Percentiles rank a stretch among this genome's conserved stretches.
Evolutionary conservation across 2,888 invertebrate genomes (phyloP).

Genomic region (Diloba caeruleocephala): DNA sequence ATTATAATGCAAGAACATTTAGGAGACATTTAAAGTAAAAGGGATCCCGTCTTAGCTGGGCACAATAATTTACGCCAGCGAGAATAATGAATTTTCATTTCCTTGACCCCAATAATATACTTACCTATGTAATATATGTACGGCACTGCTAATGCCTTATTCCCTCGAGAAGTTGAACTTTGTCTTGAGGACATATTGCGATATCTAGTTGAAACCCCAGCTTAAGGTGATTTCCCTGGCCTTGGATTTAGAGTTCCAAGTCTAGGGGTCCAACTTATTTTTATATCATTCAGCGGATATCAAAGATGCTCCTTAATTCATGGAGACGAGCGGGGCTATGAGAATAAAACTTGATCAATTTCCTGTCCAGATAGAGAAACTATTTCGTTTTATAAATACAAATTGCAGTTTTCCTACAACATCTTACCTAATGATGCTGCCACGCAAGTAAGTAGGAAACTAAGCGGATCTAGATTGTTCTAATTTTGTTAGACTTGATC

Average conservation of each 20-base stretch:
- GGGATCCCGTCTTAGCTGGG: conserved; percentile 10
- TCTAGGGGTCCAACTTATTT: too few species aligned
- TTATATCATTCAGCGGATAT: too few species aligned
- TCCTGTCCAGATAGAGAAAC: conserved; percentile 26
- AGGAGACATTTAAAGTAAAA: not conserved
- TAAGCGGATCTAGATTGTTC: conserved; percentile 60
- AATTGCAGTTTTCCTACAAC: conserved; percentile 35
- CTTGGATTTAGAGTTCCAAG: too few species aligned
- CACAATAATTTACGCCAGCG: conserved; percentile 23
- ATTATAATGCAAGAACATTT: not conserved
- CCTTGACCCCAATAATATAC: conserved; percentile 24
- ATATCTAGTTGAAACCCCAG: conserved; percentile 9
- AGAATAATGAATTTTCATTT: conserved; percentile 28
- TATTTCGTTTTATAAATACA: conserved; percentile 18
- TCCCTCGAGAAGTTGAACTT: conserved; percentile 4
- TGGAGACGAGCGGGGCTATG: too few species aligned
- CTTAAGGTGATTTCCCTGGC: too few species aligned
- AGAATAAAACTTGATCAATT: conserved; percentile 21
- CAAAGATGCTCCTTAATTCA: too few species aligned
- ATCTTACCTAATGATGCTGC: conserved; percentile 32
- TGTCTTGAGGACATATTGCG: conserved; percentile 7
- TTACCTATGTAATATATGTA: too few species aligned
- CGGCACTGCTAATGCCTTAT: conserved; percentile 3
- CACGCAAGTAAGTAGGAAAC: conserved; percentile 53
- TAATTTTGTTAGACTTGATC: conserved; percentile 69